Conservation (phyloP, 2,797 vertebrate species). For the Ciconia nigra region DNA sequence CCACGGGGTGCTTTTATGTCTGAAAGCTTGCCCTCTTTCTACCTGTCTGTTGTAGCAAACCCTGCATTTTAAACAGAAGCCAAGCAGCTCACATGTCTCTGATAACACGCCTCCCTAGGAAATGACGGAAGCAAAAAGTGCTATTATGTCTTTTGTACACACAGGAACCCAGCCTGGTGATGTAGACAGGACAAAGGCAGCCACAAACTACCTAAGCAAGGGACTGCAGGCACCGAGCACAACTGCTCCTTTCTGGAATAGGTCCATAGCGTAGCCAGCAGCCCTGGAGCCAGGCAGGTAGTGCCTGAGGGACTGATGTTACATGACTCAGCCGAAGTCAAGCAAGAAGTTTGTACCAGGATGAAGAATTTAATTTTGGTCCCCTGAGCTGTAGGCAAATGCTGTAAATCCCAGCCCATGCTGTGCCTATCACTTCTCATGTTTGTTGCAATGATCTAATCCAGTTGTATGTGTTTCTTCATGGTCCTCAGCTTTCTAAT, state of each 20-base stretch:
- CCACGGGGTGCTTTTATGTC: accelerated
- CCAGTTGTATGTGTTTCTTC: neutral
- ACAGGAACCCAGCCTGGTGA: accelerated
- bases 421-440: neutral
- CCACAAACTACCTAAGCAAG: accelerated
- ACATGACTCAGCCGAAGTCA: neutral
- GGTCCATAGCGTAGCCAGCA: neutral
- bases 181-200: neutral
- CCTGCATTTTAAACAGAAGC: neutral
- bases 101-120: neutral
- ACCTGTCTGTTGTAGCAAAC: neutral
- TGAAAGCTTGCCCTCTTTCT: neutral
- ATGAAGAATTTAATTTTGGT: neutral
- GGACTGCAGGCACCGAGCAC: neutral
- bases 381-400: neutral
- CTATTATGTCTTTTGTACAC: accelerated
- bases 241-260: neutral
- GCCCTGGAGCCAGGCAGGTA: neutral
- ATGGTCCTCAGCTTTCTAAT: neutral
- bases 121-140: neutral
- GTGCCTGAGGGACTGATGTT: neutral
- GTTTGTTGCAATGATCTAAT: neutral
- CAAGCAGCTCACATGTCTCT: accelerated
- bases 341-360: neutral
- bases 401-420: neutral